Conservation (phyloP, 2,888 invertebrate species). For the Podabrus alpinus region DNA sequence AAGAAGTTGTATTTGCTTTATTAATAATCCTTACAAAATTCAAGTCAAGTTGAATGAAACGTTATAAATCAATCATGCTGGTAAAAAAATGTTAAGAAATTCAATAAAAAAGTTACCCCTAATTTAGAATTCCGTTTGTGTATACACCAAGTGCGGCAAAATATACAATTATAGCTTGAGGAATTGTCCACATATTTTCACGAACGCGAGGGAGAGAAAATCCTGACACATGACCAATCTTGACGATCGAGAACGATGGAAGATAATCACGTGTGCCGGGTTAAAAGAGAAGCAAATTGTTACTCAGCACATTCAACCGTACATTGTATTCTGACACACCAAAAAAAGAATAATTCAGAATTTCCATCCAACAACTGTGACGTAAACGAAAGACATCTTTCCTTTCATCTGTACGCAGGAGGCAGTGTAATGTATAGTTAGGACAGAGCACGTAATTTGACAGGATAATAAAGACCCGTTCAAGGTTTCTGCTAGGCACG, state of each 20-base stretch:
- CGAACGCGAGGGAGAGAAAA: constrained; percentile 9
- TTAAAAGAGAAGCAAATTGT: constrained; percentile 23
- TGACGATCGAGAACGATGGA: constrained; percentile 10
- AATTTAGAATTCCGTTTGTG: constrained; percentile 33
- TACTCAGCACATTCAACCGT: constrained; percentile 27
- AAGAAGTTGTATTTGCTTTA: background rate
- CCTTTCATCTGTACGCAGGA: constrained; percentile 37
- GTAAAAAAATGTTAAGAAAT: background rate
- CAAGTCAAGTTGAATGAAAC: background rate
- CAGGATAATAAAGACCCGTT: constrained; percentile 52
- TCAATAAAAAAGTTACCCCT: constrained; percentile 13
- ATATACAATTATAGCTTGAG: constrained; percentile 23
- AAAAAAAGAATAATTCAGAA: constrained; percentile 37
- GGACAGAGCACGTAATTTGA: constrained; percentile 50
- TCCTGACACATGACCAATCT: background rate
- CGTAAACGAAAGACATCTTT: constrained; percentile 37
- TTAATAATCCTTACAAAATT: background rate
- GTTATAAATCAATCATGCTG: background rate
- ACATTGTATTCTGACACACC: constrained; percentile 33
- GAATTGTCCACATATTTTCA: constrained; percentile 16
- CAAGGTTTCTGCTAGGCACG: constrained; percentile 49
- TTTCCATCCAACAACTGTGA: constrained; percentile 38
- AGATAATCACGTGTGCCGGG: background rate
- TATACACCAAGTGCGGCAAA: constrained; percentile 30
- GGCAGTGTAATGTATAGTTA: constrained; percentile 36